Base-by-base conservation (phyloP, 1,140 invertebrate species). In the Telenomus remus region DNA sequence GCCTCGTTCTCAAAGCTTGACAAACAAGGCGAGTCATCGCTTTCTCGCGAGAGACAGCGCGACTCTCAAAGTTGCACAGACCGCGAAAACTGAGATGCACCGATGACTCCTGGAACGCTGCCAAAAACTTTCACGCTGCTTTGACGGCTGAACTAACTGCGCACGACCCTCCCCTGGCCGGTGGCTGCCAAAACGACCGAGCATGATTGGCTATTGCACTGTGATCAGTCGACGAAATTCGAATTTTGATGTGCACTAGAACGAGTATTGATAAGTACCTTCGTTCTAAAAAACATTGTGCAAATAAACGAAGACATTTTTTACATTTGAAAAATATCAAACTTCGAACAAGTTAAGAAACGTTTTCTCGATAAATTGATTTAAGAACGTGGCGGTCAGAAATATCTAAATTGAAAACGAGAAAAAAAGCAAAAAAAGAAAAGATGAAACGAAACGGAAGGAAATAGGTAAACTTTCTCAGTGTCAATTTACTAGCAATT, bases 81-180 rank as follows among this genome's bases (percentile, higher is more conserved):
- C 50, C 44, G 63, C 63, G 63, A 39, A 75, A 66, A 19, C 39
- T 44, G 54, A n/a, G n/a, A 76, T 43, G 53, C 66, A 13, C 51
- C 65, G 19, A 27, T 54, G 59, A 61, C 59, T 59, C 57, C 76
- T 84, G 82, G 82, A 83, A 60, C 77, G 50, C 59, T 65, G 70
- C 81, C 82, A 84, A 84, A 77, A 73, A 79, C 79, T 79, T 81
- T 80, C 59, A 79, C 79, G 69, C 69, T 60, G 79, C 79, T 83
- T 81, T 81, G 82, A 79, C 79, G 78, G 73, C 76, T 61, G 82
- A 82, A 84, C 81, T 81, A 82, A 83, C 80, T 78, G 78, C 71
- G 71, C 80, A 79, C 71, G 57, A 76, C 76, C 77, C 19, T 42
- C 53, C 44, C 37, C 37, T 42, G 50, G 46, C 44, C 48, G 33